A percentile compares a stretch with the other conserved stretches of the same genome.
These are phyloP conservation scores for Bryconaethiops microstoma DNA, from an alignment of 2,797 vertebrate genomes.

Conservation along the genomic window DNA sequence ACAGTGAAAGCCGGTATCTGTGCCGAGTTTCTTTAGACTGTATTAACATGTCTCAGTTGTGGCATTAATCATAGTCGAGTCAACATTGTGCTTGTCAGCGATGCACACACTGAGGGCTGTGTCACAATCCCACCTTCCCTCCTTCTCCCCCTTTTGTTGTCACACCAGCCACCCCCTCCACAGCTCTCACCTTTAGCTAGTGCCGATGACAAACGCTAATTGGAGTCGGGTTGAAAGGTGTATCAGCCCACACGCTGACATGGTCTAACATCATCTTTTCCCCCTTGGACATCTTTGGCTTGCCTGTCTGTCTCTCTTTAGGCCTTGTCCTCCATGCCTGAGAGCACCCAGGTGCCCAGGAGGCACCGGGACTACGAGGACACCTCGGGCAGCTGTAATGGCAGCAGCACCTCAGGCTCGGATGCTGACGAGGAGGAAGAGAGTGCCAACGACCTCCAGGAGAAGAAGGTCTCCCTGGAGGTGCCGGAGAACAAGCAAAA, in stretches of 20 bases:
- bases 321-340: constrained; percentile 92
- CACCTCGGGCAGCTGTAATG: constrained; percentile 84
- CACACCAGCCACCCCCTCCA: constrained; percentile 22
- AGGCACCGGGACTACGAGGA: constrained; percentile 81
- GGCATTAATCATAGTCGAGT: constrained; percentile 60
- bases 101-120: constrained; percentile 29
- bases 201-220: constrained; percentile 72
- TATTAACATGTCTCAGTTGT: constrained; percentile 60
- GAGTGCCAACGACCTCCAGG: constrained; percentile 80
- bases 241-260: constrained; percentile 57
- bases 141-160: constrained; percentile 4
- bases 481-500: constrained; percentile 82
- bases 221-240: constrained; percentile 63
- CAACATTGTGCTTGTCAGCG: constrained; percentile 49
- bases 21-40: constrained; percentile 47
- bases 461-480: constrained; percentile 87
- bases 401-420: constrained; percentile 81
- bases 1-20: constrained; percentile 42
- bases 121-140: constrained; percentile 18
- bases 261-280: constrained; percentile 46
- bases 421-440: constrained; percentile 78
- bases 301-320: constrained; percentile 66
- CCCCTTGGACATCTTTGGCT: constrained; percentile 16
- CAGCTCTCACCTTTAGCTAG: constrained; percentile 56
- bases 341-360: constrained; percentile 81